Evolutionary conservation across 1,140 invertebrate genomes (phyloP).

Genomic region (Pogonognathellus flavescens): DNA sequence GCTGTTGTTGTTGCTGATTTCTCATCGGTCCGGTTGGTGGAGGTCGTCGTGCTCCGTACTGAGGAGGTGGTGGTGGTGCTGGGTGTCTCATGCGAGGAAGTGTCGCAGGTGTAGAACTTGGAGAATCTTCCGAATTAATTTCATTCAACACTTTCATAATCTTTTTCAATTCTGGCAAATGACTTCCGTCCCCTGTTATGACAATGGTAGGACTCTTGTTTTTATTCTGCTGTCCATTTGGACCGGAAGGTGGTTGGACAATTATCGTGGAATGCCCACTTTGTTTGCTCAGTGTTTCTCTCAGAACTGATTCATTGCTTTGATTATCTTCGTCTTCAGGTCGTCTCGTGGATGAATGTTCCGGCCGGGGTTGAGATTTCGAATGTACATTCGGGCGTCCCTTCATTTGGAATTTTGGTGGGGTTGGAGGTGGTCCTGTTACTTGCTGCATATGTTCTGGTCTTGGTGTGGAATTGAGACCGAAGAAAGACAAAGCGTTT

Average conservation of each 20-base stretch:
- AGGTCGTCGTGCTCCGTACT: not conserved
- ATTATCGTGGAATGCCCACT: conserved; percentile 21
- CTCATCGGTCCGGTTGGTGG: not conserved
- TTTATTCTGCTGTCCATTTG: not conserved
- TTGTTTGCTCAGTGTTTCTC: not conserved
- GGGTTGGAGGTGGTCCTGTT: conserved; percentile 14
- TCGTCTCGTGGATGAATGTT: not conserved
- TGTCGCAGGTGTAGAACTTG: not conserved
- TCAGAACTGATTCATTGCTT: conserved; percentile 54
- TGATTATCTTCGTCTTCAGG: conserved; percentile 46
- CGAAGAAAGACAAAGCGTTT: conserved; percentile 27
- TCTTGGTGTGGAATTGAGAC: conserved; percentile 14
- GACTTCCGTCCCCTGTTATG: conserved; percentile 59
- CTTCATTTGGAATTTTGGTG: conserved; percentile 40
- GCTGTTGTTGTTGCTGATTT: not conserved
- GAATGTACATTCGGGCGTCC: conserved; percentile 6
- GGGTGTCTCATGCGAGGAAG: too few relatives aligned
- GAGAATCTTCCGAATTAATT: conserved; percentile 50
- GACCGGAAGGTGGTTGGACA: not conserved
- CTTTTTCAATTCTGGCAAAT: conserved; percentile 59
- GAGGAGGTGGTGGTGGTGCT: not conserved
- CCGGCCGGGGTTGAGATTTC: conserved; percentile 7
- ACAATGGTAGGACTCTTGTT: conserved; percentile 52
- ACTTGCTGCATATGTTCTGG: not conserved
- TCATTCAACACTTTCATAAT: conserved; percentile 63